A percentile compares a stretch with the other conserved stretches of the same genome.
Evolutionary conservation across 2,797 vertebrate species (phyloP).

Genomic region (Phyllotis vaccarum): DNA sequence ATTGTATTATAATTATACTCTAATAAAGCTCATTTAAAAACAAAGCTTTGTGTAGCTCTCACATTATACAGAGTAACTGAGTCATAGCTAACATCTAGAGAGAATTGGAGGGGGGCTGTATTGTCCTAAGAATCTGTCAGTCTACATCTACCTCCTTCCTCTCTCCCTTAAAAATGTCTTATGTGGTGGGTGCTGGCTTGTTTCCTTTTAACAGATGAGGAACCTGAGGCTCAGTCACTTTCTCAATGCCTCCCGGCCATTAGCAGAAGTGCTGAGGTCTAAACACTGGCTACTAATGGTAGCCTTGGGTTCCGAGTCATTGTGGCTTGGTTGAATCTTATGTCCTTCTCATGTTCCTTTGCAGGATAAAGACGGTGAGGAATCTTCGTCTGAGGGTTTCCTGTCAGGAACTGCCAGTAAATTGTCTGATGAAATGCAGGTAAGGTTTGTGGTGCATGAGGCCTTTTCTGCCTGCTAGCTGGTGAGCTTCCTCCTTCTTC

Average conservation of each 20-base stretch:
- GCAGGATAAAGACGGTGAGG: conserved; percentile 15
- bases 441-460: neutral
- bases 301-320: neutral
- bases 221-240: neutral
- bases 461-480: neutral
- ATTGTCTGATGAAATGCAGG: neutral
- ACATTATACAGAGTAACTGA: neutral
- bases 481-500: accelerated
- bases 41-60: neutral
- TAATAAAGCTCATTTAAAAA: neutral
- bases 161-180: neutral
- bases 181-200: neutral
- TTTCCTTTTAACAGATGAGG: neutral
- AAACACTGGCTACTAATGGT: neutral
- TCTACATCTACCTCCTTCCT: neutral
- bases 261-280: neutral
- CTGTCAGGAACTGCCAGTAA: neutral
- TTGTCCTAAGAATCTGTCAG: neutral
- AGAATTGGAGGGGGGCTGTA: neutral
- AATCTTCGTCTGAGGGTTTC: neutral
- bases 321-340: neutral
- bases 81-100: neutral
- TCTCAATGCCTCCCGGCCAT: neutral
- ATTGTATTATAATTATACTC: neutral
- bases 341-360: conserved; percentile 42